phyloP scores from a whole-genome alignment of 2,888 invertebrate genomes.

The Hyalella azteca region DNA sequence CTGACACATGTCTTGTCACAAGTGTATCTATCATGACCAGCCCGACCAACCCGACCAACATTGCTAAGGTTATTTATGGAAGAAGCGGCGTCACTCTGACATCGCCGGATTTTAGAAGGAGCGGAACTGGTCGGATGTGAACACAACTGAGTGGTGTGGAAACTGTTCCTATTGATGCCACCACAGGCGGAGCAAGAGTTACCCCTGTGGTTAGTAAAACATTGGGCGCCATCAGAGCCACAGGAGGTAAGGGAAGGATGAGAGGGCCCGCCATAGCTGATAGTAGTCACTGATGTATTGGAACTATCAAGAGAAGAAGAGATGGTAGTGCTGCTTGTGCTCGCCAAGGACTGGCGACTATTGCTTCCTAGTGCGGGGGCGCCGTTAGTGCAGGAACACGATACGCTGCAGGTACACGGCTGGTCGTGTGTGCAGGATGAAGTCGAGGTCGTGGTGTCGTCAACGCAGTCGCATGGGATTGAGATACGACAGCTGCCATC shows the following conservation, averaged over 20 bases:
- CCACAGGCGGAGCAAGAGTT: background rate
- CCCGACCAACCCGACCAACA: background rate
- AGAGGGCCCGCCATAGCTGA: background rate
- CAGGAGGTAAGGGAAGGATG: background rate
- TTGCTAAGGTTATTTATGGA: background rate
- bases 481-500: constrained; percentile 25
- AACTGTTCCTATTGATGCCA: constrained; percentile 1
- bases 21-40: background rate
- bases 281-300: constrained; percentile 27
- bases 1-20: background rate
- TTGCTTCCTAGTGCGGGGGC: background rate
- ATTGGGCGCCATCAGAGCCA: background rate
- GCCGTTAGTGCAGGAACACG: background rate
- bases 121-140: background rate
- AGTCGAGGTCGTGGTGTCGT: background rate
- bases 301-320: constrained; percentile 18
- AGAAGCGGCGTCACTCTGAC: constrained; percentile 13
- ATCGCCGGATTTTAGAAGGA: constrained; percentile 24
- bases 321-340: constrained; percentile 24
- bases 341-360: background rate
- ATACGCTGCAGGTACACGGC: constrained; percentile 4
- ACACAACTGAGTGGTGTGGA: background rate
- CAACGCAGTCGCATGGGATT: background rate
- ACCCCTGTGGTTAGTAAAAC: background rate
- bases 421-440: background rate